Conservation (phyloP, 2,797 vertebrate species). For the Toxotes lorentzi region DNA sequence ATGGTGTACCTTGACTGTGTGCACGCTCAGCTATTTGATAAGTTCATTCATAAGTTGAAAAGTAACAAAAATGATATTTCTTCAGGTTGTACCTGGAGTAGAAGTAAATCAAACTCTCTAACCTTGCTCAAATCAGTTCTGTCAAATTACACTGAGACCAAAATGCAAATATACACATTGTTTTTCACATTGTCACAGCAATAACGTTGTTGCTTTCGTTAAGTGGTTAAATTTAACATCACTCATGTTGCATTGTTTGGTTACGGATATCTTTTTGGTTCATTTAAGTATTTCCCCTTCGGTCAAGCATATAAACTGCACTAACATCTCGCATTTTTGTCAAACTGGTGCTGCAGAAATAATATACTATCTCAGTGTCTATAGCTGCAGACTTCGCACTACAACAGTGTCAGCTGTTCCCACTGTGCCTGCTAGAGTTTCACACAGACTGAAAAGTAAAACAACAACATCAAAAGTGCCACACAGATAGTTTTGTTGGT, state of each 20-base stretch:
- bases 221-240: slow-evolving; percentile 5
- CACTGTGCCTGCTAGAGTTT: neutral
- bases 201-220: neutral
- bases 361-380: neutral
- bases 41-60: no score
- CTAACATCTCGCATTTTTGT: neutral
- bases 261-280: neutral
- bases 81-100: neutral
- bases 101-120: neutral
- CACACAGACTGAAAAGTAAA: slow-evolving; percentile 13
- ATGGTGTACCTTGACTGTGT: neutral
- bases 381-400: slow-evolving; percentile 4
- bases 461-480: slow-evolving; percentile 18
- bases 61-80: no score
- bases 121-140: neutral
- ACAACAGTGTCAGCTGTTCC: slow-evolving; percentile 18
- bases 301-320: slow-evolving; percentile 74
- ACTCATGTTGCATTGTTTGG: neutral
- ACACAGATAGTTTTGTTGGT: slow-evolving; percentile 3
- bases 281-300: neutral
- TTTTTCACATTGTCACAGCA: neutral
- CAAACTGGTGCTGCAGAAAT: slow-evolving; percentile 5
- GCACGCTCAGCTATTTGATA: no score
- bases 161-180: neutral
- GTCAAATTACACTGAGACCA: neutral